These are phyloP conservation scores for Exephanes ischioxanthus DNA, from an alignment of 2,888 invertebrate genomes.

Conservation along the genomic window DNA sequence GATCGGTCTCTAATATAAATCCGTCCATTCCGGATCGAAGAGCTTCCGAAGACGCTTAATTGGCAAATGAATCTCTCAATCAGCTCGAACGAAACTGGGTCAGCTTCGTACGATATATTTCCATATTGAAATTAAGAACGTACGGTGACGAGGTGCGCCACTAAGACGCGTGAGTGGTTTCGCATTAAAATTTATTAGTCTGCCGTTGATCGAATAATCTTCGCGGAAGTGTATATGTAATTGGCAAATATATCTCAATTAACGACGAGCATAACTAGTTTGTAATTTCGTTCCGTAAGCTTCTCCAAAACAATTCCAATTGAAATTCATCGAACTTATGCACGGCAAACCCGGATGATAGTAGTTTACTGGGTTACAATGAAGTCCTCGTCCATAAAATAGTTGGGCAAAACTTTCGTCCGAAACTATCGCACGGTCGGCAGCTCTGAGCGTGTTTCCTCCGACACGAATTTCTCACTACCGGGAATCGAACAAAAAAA, in stretches of 20 bases:
- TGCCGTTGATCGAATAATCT: neutral
- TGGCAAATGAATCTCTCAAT: constrained; percentile 3
- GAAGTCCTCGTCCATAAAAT: constrained; percentile 17
- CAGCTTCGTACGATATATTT: constrained; percentile 23
- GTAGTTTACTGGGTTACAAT: constrained; percentile 2
- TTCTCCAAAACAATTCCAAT: neutral
- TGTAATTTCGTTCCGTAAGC: neutral
- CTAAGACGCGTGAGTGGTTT: neutral
- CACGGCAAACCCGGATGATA: neutral
- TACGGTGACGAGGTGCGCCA: neutral
- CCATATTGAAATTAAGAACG: constrained; percentile 28
- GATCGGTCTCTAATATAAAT: neutral
- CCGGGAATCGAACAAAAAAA: neutral
- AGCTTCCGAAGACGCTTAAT: neutral
- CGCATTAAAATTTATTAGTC: neutral
- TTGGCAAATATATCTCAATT: neutral
- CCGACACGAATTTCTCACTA: neutral
- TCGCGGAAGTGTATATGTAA: neutral
- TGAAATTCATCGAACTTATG: neutral
- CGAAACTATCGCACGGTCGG: neutral
- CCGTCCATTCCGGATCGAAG: neutral
- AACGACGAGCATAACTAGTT: neutral
- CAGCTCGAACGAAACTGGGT: constrained; percentile 13
- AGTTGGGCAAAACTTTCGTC: constrained; percentile 22
- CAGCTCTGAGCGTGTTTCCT: neutral